phyloP scores from a whole-genome alignment of 2,113 vertebrate species.

The Cisticola juncidis region DNA sequence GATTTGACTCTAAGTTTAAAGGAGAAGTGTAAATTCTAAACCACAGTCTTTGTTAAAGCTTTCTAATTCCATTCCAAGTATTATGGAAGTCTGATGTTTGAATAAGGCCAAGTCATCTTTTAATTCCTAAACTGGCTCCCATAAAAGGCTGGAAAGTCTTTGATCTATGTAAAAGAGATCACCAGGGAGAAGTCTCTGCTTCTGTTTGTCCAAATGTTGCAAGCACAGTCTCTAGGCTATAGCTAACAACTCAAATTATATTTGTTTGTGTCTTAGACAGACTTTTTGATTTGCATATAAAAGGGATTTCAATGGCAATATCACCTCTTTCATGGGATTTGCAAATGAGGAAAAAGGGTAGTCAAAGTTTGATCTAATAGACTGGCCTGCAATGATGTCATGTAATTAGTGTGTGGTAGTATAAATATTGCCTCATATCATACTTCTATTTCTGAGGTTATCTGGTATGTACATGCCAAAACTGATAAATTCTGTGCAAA shows the following conservation, averaged over 20 bases:
- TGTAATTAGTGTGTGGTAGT: not conserved
- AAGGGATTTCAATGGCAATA: slow-evolving; percentile 2
- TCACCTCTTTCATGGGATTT: not conserved
- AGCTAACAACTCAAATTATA: slow-evolving; percentile 30
- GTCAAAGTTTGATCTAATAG: not conserved
- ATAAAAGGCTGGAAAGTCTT: slow-evolving; percentile 52
- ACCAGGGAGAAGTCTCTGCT: slow-evolving; percentile 43
- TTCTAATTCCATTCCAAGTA: slow-evolving; percentile 53
- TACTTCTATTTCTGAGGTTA: not conserved
- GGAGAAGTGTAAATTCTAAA: slow-evolving; percentile 39
- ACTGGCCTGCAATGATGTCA: not conserved
- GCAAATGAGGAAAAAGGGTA: not conserved
- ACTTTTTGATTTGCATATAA: slow-evolving; percentile 44
- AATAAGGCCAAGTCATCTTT: slow-evolving; percentile 40
- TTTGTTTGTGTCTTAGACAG: slow-evolving; percentile 32
- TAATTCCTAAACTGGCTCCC: slow-evolving; percentile 40
- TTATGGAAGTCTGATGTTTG: slow-evolving; percentile 51
- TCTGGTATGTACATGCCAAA: not conserved
- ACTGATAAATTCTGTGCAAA: not conserved
- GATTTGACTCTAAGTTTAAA: slow-evolving; percentile 26
- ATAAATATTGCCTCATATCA: not conserved
- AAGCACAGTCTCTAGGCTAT: slow-evolving; percentile 16
- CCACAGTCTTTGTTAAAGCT: not conserved
- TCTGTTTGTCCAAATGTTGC: slow-evolving; percentile 60
- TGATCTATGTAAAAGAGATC: slow-evolving; percentile 52